Base-by-base conservation (phyloP, 2,797 vertebrate species). In the Pyrrhura leucotis region DNA sequence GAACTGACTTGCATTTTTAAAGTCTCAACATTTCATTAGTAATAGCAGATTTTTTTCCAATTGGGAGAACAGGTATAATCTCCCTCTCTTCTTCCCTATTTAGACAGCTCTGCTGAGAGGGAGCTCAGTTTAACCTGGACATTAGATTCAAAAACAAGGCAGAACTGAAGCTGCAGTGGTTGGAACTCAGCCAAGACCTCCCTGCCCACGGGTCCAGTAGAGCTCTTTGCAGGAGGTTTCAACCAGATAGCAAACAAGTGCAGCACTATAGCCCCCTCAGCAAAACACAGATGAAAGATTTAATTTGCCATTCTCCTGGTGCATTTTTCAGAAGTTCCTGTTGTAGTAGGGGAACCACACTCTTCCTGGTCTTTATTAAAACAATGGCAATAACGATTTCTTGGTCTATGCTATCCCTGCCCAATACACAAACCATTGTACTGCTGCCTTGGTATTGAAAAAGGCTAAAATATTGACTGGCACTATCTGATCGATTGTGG, bases 391-490 rank as follows among this genome's bases (percentile, higher is more conserved):
- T 42, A 87, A 87, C 1, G 25, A 85, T 92, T 91, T 74, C 74
- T 42, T 56, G 42, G 28, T 42, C 59, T 78, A 25, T 28, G n/a
- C 44, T 69, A 28, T 37, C 77, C 45, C 88, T 77, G 66, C 20
- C 63, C 39, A 33, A 58, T 3, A 9, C 66, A 88, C 62, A 45
- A 76, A 29, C 33, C 42, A 16, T 12, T 28, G 56, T 16, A 8
- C 22, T 51, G 26, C 37, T 0, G 1, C 33, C 63, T 59, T 4
- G 51, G 20, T 85, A 93, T 66, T 77, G 90, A 65, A 86, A 89
- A 94, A 69, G 67, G 37, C 65, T 90, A 47, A 78, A 86, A 47
- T 86, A 90, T 89, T 75, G 90, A 86, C 42, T 63, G 66, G 31
- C 33, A n/a, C 47, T 26, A 42, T 39, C 53, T 69, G 75, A 89